Percentiles rank a stretch among this genome's conserved stretches.
These are phyloP conservation scores for Zophobas atratus DNA, from an alignment of 1,140 invertebrate species.

Conservation along the genomic window DNA sequence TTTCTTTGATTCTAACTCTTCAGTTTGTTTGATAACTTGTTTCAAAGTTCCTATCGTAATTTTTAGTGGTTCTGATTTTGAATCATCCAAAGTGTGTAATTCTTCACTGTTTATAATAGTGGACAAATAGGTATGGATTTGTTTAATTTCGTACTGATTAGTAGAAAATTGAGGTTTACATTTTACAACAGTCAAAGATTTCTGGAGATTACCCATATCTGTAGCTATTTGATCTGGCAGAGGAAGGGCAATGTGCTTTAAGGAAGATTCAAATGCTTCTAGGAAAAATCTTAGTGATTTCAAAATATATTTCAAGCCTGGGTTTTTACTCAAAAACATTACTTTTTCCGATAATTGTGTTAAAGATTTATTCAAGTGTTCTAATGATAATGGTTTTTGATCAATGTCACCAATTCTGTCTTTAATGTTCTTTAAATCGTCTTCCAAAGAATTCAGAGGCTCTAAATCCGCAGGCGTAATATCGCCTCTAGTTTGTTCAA, in stretches of 20 bases:
- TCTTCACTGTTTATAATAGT: not conserved
- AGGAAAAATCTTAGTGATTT: slow-evolving; percentile 16
- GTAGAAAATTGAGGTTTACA: not conserved
- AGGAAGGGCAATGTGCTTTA: not conserved
- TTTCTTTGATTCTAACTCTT: not conserved
- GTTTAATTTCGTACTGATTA: slow-evolving; percentile 1
- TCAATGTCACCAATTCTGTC: slow-evolving; percentile 6
- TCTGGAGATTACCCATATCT: not conserved
- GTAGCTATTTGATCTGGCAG: not conserved
- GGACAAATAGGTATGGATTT: not conserved
- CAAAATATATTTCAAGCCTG: slow-evolving; percentile 19
- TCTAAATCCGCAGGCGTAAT: slow-evolving; percentile 48
- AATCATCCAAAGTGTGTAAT: not conserved
- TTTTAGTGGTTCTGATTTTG: not conserved
- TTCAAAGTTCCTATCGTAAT: not conserved
- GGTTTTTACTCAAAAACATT: not conserved
- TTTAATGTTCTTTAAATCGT: slow-evolving; percentile 10
- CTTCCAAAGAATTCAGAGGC: slow-evolving; percentile 6
- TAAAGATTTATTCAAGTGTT: not conserved
- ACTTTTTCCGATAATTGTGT: not conserved
- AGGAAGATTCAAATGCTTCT: slow-evolving; percentile 7
- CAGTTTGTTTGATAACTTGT: not conserved
- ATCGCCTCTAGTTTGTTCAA: slow-evolving; percentile 62
- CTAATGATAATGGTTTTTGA: not conserved
- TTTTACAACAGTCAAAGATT: not conserved